Evolutionary conservation across 1,140 invertebrate genomes (phyloP), one percentile per base, ranked within the genome.

Genomic region (Orchesella cincta): DNA sequence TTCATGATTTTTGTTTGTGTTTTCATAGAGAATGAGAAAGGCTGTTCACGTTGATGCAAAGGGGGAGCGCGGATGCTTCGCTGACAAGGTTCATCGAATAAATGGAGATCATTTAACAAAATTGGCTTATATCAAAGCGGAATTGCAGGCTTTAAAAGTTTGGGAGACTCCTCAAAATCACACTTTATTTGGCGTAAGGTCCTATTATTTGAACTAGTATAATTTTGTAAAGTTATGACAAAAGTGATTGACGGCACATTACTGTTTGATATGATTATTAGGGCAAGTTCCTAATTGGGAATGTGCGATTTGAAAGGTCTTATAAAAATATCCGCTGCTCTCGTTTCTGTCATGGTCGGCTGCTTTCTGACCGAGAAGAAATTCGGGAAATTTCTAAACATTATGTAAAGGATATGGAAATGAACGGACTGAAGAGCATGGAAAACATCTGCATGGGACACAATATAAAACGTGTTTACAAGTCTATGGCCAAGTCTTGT

Each of bases 291-390:
- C 8, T 31, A 31, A 23, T 67, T n/a, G 62, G 26, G n/a, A 26
- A 26, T 31, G 33, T 29, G 8, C 3, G 14, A 33, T 31, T 31
- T 14, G 62, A 33, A 28, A 3, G 20, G 12, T 35, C 71, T 14
- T 73, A 73, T 35, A 46, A 73, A 73, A 73, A 73, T 35, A 73
- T 73, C 16, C 28, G 23, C 23, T 46, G 34, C 36, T 73, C 71
- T 23, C 71, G 71, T 39, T 73, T 73, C 23, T 73, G 71, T 46
- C 20, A 46, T 73, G 71, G 71, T n/a, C 18, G 39, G 20, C 5
- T 73, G 5, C n/a, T 67, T 1, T 2, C 62, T 14, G 8, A 14
- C 3, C 62, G 62, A 16, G 26, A 67, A 31, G 62, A 67, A 33
- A 5, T 67, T 31, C 26, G 31, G 8, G n/a, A 31, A 5, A 67